Evolutionary conservation across 2,888 invertebrate species (phyloP).

Genomic region (Aphodius granarius): DNA sequence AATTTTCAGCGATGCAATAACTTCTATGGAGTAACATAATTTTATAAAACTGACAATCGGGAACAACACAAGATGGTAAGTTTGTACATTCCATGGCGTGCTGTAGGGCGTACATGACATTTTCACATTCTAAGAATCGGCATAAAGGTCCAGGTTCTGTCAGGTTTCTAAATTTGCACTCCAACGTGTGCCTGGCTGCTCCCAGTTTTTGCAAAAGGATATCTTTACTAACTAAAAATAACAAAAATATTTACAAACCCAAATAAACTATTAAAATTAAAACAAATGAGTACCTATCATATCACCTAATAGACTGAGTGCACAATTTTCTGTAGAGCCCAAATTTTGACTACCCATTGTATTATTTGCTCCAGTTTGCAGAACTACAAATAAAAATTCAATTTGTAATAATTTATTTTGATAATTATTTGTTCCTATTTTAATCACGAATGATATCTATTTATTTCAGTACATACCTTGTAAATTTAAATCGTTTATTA

Average conservation of each 20-base stretch:
- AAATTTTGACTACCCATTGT: not conserved
- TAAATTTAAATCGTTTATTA: not conserved
- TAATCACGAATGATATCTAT: not conserved
- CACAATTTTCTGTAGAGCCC: not conserved
- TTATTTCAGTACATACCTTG: not conserved
- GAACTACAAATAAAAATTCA: not conserved
- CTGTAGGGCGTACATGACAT: not conserved
- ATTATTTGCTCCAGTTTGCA: not conserved
- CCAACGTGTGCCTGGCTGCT: not conserved
- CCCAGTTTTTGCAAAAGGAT: not conserved
- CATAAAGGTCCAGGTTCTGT: not conserved
- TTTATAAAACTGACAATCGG: not conserved
- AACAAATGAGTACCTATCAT: not conserved
- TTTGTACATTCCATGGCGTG: not conserved
- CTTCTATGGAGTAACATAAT: not conserved
- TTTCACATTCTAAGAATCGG: not conserved
- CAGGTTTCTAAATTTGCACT: not conserved
- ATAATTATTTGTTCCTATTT: not conserved
- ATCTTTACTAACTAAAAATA: not conserved
- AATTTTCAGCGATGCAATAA: not conserved
- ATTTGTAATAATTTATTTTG: not conserved
- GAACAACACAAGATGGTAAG: not conserved
- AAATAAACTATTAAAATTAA: not conserved
- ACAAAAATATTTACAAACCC: not conserved
- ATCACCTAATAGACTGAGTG: not conserved